A percentile compares a stretch with the other conserved stretches of the same genome.
Evolutionary conservation across 64 coral and sea anemone species (phyloP).

Genomic region (Astreopora myriophthalma): DNA sequence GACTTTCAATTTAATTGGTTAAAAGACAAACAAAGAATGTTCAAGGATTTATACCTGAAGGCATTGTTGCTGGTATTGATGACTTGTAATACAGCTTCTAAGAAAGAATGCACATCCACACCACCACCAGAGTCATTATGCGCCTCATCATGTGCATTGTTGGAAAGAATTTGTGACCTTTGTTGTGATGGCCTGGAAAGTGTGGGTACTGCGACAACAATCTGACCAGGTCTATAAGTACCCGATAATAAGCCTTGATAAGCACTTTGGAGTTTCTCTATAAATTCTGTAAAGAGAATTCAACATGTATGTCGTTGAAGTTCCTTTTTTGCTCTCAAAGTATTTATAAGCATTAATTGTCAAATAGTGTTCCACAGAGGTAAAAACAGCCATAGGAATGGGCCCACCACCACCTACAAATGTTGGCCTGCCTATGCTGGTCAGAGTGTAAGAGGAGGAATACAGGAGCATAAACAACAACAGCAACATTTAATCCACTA

Average conservation of each 20-base stretch:
- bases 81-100: conserved; percentile 76
- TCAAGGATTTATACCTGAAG: conserved; percentile 47
- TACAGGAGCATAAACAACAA: no score
- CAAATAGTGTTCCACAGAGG: no score
- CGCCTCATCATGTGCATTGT: conserved; percentile 11
- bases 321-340: no score
- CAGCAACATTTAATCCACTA: no score
- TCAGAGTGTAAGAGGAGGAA: no score
- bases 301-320: no score
- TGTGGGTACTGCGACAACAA: conserved; percentile 81
- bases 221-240: conserved; percentile 83
- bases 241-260: conserved; percentile 77
- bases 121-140: conserved; percentile 27
- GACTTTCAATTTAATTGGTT: neutral
- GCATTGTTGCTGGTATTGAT: conserved; percentile 64
- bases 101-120: conserved; percentile 82
- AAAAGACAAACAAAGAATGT: neutral
- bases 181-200: conserved; percentile 67
- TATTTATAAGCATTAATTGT: no score
- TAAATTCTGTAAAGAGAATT: conserved; percentile 65
- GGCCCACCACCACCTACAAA: no score
- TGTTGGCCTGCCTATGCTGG: no score
- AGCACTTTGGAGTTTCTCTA: conserved; percentile 71
- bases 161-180: conserved; percentile 36
- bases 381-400: no score